A percentile compares a stretch with the other conserved stretches of the same genome.
Evolutionary conservation across 2,797 vertebrate species (phyloP).

Genomic region (Loriculus beryllinus): DNA sequence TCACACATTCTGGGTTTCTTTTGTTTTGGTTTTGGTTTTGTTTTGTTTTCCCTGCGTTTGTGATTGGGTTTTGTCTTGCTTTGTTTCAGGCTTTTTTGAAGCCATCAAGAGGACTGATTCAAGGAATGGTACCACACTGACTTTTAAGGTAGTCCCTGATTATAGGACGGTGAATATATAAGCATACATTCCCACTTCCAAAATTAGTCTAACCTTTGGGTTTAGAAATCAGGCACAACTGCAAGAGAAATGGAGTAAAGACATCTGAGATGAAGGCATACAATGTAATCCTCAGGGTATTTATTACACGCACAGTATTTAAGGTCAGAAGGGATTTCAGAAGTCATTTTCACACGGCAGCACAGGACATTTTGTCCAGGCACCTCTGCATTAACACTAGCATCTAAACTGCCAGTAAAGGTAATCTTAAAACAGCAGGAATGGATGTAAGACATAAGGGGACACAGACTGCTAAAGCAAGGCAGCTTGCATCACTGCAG

Average conservation of each 20-base stretch:
- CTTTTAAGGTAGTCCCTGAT: background rate
- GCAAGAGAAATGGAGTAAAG: background rate
- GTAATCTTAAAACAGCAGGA: background rate
- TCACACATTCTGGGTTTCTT: background rate
- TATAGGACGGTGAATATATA: fast-evolving
- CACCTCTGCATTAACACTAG: background rate
- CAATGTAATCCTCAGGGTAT: background rate
- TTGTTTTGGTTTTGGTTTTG: too few relatives aligned
- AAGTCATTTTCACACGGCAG: background rate
- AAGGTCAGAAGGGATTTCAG: background rate
- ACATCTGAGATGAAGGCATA: background rate
- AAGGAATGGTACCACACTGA: background rate
- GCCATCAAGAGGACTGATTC: background rate
- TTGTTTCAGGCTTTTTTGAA: background rate
- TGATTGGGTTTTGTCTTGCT: background rate
- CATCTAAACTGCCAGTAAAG: background rate
- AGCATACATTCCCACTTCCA: background rate
- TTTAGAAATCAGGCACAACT: background rate
- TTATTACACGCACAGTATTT: background rate
- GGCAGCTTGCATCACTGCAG: background rate
- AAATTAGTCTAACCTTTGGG: background rate
- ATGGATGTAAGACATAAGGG: background rate
- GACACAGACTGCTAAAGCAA: background rate
- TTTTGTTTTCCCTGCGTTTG: background rate
- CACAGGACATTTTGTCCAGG: background rate